A percentile compares a stretch with the other conserved stretches of the same genome.
phyloP scores from a whole-genome alignment of 1,140 invertebrate genomes.

The Physella acuta region DNA sequence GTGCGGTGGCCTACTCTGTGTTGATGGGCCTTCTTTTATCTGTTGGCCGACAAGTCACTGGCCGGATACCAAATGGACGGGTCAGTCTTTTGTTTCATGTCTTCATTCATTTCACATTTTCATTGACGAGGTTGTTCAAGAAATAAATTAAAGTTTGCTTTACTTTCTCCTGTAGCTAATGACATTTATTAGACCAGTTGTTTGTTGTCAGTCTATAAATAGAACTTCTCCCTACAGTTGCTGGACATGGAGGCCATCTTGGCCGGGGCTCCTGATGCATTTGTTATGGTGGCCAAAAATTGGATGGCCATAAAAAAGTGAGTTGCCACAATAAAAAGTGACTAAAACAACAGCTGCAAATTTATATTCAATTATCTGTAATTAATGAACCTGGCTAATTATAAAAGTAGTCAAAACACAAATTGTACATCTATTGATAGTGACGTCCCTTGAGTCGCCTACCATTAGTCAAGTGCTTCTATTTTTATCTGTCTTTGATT shows the following conservation, averaged over 20 bases:
- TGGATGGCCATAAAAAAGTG: slow-evolving; percentile 56
- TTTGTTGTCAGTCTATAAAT: background rate
- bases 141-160: too few species aligned
- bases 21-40: slow-evolving; percentile 52
- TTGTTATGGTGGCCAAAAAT: slow-evolving; percentile 51
- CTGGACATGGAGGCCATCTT: slow-evolving; percentile 55
- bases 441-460: too few species aligned
- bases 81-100: slow-evolving; percentile 29
- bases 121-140: too few species aligned
- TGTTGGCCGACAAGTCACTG: slow-evolving; percentile 46
- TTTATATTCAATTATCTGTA: too few species aligned
- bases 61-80: slow-evolving; percentile 49
- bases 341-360: too few species aligned
- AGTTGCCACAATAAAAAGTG: slow-evolving; percentile 19
- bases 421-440: too few species aligned
- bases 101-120: background rate
- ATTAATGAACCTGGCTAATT: too few species aligned
- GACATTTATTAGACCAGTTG: background rate
- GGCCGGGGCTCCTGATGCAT: slow-evolving; percentile 55
- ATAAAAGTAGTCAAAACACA: too few species aligned
- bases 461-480: too few species aligned
- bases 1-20: slow-evolving; percentile 52
- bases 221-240: slow-evolving; percentile 35
- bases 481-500: too few species aligned
- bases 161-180: too few species aligned